phyloP scores from a whole-genome alignment of 2,113 vertebrate species.

The Crotalus viridis region DNA sequence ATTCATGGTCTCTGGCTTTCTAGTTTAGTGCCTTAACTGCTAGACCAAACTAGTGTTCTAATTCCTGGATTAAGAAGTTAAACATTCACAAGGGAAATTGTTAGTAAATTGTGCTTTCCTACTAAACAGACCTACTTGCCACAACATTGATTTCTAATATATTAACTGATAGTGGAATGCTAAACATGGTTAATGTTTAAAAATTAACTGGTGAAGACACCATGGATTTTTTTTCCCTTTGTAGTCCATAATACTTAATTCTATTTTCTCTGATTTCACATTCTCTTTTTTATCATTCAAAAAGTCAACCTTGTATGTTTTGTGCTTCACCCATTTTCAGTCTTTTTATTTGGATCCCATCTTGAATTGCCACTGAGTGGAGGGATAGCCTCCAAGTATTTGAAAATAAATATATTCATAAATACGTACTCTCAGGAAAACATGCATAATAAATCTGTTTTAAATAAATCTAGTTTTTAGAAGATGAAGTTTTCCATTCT shows the following conservation, averaged over 20 bases:
- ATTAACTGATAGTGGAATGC: background rate
- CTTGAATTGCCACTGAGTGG: background rate
- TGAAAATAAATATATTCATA: background rate
- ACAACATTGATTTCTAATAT: background rate
- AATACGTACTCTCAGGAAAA: background rate
- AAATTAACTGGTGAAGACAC: background rate
- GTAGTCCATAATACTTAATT: background rate
- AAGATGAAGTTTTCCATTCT: background rate
- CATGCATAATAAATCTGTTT: background rate
- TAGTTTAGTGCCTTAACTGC: background rate
- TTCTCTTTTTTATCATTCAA: background rate
- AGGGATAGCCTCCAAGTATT: background rate
- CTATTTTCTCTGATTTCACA: background rate
- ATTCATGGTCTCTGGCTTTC: background rate
- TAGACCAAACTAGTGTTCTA: background rate
- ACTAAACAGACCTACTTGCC: background rate
- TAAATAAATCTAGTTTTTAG: background rate
- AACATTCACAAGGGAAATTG: background rate
- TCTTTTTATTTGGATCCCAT: background rate
- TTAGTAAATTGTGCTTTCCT: background rate
- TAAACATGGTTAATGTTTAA: background rate
- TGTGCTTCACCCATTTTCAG: background rate
- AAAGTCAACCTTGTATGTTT: background rate
- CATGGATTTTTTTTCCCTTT: too few species aligned
- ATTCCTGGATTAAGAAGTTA: background rate